Base-by-base conservation (phyloP, 2,113 vertebrate genomes). In the Papio anubis region DNA sequence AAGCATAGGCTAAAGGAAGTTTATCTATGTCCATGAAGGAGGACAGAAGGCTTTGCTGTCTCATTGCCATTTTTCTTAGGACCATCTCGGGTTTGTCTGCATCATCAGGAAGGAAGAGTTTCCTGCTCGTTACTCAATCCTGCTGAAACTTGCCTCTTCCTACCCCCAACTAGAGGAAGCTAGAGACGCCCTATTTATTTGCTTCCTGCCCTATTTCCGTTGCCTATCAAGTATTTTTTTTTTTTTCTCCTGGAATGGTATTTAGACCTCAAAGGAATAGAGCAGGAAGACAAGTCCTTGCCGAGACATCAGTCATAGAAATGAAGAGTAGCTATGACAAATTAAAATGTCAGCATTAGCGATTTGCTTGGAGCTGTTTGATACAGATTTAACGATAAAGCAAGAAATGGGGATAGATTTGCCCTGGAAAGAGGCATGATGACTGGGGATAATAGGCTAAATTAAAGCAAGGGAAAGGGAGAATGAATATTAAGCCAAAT, bases 311-410 rank as follows among this genome's bases (percentile, higher is more conserved):
- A 30, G 76, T 93, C 96, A 97, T 9, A 66, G 92, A 90, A 94
- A 97, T 90, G 88, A 96, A 92, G 80, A 92, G 48, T 50, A 0
- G 48, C 48, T 38, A 84, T 66, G 94, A 96, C 96, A 97, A 96
- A 97, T 73, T 82, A 92, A 97, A 98, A 98, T 96, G 96, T 94
- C 96, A 96, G 92, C 94, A 95, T 95, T 97, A 97, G 96, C 35
- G 8, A 43, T 76, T 96, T 93, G 81, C 72, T 97, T 2, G 87
- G 86, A 97, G 88, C 92, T 82, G 45, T 94, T 79, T 94, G 90
- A 93, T 95, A 88, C 38, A 0, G 88, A 96, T 90, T 95, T 93
- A 88, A 93, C 1, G 61, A 97, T 94, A 79, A 95, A 90, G 75
- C 45, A 95, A 93, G 95, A 88, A 94, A 68, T 70, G 45, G 55